These are phyloP conservation scores for Microctenopoma steveboyesi DNA, from an alignment of 2,797 vertebrate species.

Conservation along the genomic window DNA sequence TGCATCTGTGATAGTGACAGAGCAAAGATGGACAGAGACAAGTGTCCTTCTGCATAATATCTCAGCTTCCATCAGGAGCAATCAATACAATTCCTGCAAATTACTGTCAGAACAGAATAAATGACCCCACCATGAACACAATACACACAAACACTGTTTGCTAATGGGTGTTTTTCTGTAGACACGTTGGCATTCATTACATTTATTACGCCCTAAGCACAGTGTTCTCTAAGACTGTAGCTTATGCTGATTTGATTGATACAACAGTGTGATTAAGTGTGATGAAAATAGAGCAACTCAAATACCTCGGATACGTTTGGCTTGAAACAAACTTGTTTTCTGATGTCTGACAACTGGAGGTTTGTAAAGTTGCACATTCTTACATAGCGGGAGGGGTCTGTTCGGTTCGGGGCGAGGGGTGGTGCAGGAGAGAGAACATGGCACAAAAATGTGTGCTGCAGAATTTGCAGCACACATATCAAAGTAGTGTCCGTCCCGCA, in stretches of 20 bases:
- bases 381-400: too few species aligned
- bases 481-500: too few species aligned
- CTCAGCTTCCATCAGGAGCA: conserved; percentile 69
- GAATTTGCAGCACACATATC: too few species aligned
- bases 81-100: conserved; percentile 75
- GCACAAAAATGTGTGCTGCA: too few species aligned
- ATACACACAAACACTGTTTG: conserved; percentile 21
- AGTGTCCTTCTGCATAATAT: conserved; percentile 69
- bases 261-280: not conserved
- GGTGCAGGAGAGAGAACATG: too few species aligned
- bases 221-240: not conserved
- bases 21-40: conserved; percentile 19
- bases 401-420: too few species aligned
- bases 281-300: not conserved
- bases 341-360: too few species aligned
- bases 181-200: conserved; percentile 27
- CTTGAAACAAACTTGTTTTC: not conserved
- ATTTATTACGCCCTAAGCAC: conserved; percentile 12
- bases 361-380: too few species aligned
- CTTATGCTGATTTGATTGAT: conserved; percentile 25
- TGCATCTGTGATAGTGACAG: conserved; percentile 7
- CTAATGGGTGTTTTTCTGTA: conserved; percentile 4
- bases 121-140: conserved; percentile 38
- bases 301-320: conserved; percentile 1
- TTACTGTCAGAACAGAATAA: conserved; percentile 70